Evolutionary conservation across 2,113 vertebrate species (phyloP), one percentile per base, ranked within the genome.

Genomic region (Abramis brama): DNA sequence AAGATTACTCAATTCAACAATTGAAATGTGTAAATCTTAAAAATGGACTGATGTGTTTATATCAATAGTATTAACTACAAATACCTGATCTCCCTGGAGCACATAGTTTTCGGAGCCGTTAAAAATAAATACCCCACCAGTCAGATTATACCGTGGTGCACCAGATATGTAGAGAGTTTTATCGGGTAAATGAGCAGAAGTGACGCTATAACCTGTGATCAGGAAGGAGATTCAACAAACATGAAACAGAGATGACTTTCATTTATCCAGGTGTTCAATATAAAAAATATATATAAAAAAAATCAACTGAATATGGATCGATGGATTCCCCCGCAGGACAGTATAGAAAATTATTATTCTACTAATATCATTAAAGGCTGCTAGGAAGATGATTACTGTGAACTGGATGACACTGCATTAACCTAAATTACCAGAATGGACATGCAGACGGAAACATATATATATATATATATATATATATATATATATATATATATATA

Each of bases 41-140:
- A 43, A 43, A 43, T 2, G 43, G 43, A 43, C 8, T 43, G 9
- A 43, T 27, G 43, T 55, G 47, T 33, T 55, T 30, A 36, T 52
- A 70, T 52, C 2, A 55, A 57, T 9, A 1, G 11, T 82, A 59
- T 60, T 47, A n/a, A 25, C 23, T 73, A 47, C 1, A 23, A 45
- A 77, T 90, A 96, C 96, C 95, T 96, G 95, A 52, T 95, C 90
- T 86, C 95, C 95, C 11, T 83, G 82, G 21, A 96, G 89, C 23
- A 94, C 87, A 50, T 6, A 21, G 12, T 90, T 60, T 47, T 79
- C 66, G 5, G 79, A 23, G 0, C 89, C 84, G 70, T 80, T 73
- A 83, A 96, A 93, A 57, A 95, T 90, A 57, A 95, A 79, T 43
- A 95, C 94, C 1, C 90, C 93, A 33, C 96, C 96, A 0, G 52